Conservation (phyloP, 2,888 invertebrate genomes). For the Conops quadrifasciatus region DNA sequence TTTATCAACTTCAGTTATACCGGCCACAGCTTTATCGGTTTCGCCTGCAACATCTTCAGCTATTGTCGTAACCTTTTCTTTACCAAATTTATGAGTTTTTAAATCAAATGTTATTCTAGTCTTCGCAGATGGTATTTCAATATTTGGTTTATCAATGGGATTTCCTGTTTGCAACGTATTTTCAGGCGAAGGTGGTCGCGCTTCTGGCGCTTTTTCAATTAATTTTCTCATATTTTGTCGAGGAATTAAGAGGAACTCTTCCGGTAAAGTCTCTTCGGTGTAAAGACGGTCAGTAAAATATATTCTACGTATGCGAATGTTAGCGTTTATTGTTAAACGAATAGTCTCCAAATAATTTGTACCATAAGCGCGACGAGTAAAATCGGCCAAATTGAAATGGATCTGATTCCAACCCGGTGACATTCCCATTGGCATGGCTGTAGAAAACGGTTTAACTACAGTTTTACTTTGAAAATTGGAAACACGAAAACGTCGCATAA, state of each 20-base stretch:
- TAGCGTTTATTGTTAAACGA: slow-evolving; percentile 95
- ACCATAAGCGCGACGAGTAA: slow-evolving; percentile 95
- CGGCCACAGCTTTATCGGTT: too few species aligned
- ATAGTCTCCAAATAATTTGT: slow-evolving; percentile 91
- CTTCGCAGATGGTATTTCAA: too few species aligned
- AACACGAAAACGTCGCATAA: slow-evolving; percentile 90
- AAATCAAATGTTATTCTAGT: too few species aligned
- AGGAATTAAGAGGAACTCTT: slow-evolving; percentile 75
- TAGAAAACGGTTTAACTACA: slow-evolving; percentile 92
- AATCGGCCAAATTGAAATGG: slow-evolving; percentile 97
- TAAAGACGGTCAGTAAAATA: slow-evolving; percentile 93
- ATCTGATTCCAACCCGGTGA: slow-evolving; percentile 81
- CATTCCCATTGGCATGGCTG: slow-evolving; percentile 93
- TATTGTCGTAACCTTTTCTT: too few species aligned
- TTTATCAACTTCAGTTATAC: too few species aligned
- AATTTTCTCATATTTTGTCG: slow-evolving; percentile 55
- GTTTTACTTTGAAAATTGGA: slow-evolving; percentile 98
- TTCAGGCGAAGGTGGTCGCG: slow-evolving; percentile 62
- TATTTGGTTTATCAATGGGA: too few species aligned
- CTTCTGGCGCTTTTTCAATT: slow-evolving; percentile 57
- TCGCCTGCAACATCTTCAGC: too few species aligned
- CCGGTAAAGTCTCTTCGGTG: slow-evolving; percentile 90
- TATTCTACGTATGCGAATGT: slow-evolving; percentile 91
- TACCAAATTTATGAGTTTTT: too few species aligned
- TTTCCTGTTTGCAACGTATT: too few species aligned